phyloP scores from a whole-genome alignment of 2,797 vertebrate species.

The Odontamblyopus rebecca region DNA sequence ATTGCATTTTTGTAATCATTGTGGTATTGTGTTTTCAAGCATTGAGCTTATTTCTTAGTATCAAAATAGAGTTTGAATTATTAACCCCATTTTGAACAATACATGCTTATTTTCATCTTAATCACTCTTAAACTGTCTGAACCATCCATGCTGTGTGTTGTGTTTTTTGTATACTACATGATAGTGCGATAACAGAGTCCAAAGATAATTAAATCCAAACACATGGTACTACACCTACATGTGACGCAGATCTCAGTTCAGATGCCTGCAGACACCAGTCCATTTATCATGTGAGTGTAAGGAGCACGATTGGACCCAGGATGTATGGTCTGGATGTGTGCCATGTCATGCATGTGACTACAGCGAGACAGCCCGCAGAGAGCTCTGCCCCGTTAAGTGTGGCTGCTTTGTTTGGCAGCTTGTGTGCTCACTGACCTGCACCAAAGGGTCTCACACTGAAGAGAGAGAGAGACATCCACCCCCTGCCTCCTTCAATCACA shows the following conservation, averaged over 20 bases:
- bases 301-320: slow-evolving; percentile 20
- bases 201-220: neutral
- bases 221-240: neutral
- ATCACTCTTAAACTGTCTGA: neutral
- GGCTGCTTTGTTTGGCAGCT: slow-evolving; percentile 50
- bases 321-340: slow-evolving; percentile 35
- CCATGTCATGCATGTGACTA: slow-evolving; percentile 66
- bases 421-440: slow-evolving; percentile 67
- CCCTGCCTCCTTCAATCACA: slow-evolving; percentile 28
- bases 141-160: too few relatives aligned
- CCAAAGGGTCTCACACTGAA: slow-evolving; percentile 44
- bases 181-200: neutral
- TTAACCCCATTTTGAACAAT: too few relatives aligned
- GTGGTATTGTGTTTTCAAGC: too few relatives aligned
- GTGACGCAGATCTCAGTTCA: neutral
- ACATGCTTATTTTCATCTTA: neutral
- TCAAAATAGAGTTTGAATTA: too few relatives aligned
- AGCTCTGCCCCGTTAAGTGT: slow-evolving; percentile 61
- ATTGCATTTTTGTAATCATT: too few relatives aligned
- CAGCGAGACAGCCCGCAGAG: slow-evolving; percentile 55
- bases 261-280: slow-evolving; percentile 14
- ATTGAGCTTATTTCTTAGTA: too few relatives aligned
- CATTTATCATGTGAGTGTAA: slow-evolving; percentile 32
- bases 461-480: slow-evolving; percentile 26
- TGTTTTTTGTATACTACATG: neutral